Evolutionary conservation across 2,888 invertebrate genomes (phyloP).

Genomic region (Melitaea athalia): DNA sequence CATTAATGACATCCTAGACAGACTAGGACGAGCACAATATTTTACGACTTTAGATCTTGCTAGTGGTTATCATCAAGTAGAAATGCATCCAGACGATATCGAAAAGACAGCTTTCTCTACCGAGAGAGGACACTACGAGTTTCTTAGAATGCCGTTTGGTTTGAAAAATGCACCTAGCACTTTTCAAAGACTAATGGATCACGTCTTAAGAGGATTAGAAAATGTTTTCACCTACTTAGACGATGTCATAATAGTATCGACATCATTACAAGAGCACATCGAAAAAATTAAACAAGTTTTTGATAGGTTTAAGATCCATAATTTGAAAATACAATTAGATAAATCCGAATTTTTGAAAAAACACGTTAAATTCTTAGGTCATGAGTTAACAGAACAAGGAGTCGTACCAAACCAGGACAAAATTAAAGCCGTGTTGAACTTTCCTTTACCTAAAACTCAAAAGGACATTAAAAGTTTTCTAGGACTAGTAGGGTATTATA

Average conservation of each 20-base stretch:
- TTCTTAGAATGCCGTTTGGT: conserved; percentile 50
- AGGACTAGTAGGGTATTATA: too few species aligned
- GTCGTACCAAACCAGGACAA: neutral
- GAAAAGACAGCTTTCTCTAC: conserved; percentile 50
- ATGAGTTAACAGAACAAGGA: conserved; percentile 44
- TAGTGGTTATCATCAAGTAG: conserved; percentile 34
- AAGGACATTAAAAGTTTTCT: neutral
- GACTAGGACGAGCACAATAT: conserved; percentile 27
- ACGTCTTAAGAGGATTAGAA: conserved; percentile 45
- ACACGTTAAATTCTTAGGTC: conserved; percentile 49
- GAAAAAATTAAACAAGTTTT: conserved; percentile 24
- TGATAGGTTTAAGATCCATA: neutral
- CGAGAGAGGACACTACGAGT: conserved; percentile 50
- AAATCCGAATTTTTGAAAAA: too few species aligned
- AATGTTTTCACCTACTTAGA: conserved; percentile 39
- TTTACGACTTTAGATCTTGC: conserved; percentile 34
- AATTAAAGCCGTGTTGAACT: too few species aligned
- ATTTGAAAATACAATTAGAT: conserved; percentile 32
- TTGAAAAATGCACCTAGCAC: too few species aligned
- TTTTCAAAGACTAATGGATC: too few species aligned
- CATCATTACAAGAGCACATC: conserved; percentile 32
- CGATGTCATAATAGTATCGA: conserved; percentile 25
- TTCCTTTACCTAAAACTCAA: too few species aligned
- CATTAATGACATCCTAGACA: conserved; percentile 33
- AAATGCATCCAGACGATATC: conserved; percentile 37